Evolutionary conservation across 2,888 invertebrate species (phyloP).

Genomic region (Trimorus sp.): DNA sequence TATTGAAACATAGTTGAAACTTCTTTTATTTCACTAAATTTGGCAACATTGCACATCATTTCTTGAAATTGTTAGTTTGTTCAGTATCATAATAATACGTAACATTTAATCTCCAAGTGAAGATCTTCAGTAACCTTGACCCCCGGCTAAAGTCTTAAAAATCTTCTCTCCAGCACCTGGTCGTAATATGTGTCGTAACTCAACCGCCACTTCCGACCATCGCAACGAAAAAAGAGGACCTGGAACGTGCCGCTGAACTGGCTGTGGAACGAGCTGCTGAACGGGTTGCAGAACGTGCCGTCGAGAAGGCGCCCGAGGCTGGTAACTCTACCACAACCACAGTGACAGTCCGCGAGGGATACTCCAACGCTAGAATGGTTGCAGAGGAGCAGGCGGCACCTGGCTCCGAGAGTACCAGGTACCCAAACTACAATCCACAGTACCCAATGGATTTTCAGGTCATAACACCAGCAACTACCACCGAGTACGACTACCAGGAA

Average conservation of each 20-base stretch:
- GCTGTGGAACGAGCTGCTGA: conserved; percentile 79
- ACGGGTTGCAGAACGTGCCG: conserved; percentile 77
- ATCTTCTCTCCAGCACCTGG: conserved; percentile 9
- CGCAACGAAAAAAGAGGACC: conserved; percentile 69
- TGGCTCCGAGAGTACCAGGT: conserved; percentile 68
- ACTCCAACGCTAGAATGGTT: conserved; percentile 73
- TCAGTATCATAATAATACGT: too few relatives aligned
- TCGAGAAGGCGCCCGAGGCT: conserved; percentile 77
- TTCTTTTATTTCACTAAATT: too few relatives aligned
- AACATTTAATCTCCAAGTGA: too few relatives aligned
- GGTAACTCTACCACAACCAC: conserved; percentile 76
- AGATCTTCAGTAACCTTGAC: too few relatives aligned
- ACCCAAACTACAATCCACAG: conserved; percentile 24
- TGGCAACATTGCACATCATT: too few relatives aligned
- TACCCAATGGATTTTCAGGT: conserved; percentile 13
- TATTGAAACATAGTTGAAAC: too few relatives aligned
- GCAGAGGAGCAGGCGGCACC: conserved; percentile 70
- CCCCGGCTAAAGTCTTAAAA: too few relatives aligned
- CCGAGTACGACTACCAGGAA: conserved; percentile 32
- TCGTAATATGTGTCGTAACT: conserved; percentile 25
- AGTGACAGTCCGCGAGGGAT: conserved; percentile 74
- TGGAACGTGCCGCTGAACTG: conserved; percentile 77
- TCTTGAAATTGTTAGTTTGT: too few relatives aligned
- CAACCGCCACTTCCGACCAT: conserved; percentile 23
- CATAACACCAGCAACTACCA: not conserved